Evolutionary conservation across 2,888 invertebrate genomes (phyloP), one percentile per base, ranked within the genome.

Genomic region (Gibbula magus): DNA sequence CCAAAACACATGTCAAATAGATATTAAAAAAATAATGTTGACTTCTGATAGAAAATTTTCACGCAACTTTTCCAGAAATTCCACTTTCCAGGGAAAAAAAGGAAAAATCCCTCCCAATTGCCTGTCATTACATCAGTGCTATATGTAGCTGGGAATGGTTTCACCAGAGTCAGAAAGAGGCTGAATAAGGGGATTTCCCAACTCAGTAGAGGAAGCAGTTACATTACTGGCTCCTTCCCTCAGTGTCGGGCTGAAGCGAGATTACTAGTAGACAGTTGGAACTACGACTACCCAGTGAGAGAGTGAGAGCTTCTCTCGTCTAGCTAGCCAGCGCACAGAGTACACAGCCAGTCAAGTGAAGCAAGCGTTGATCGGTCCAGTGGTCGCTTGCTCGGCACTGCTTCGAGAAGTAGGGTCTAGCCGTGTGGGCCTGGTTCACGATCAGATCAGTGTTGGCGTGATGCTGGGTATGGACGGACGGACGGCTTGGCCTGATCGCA

Each of bases 131-230:
- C 45, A 45, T 45, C 45, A 45, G 45, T 45, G 45, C 45, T 45
- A 45, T 45, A 45, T 45, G 45, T 45, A 45, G 45, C 5, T 13
- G 45, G 13, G 45, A 45, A 45, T 45, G 45, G 45, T 13, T 45
- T 45, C 45, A 45, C 32, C 29, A 70, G 20, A 35, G 8, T 35
- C 32, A 70, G 70, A 32, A n/a, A 70, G 70, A 70, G 70, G 70
- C 70, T 70, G 70, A 70, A 8, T 10, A 32, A 35, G 70, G 70
- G 70, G 70, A 70, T 32, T 70, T 70, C 70, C 70, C 70, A 39
- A 18, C 39, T 39, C 10, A 39, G 45, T 10, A 13, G 5, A 39
- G 39, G 70, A 29, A 39, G 29, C 70, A 20, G 29, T 70, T 70
- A 32, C 70, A 70, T 35, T 70, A 39, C 35, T 5, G 45, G 13